Evolutionary conservation across 2,888 invertebrate genomes (phyloP), one percentile per base, ranked within the genome.

Genomic region (Nomada goodeniana): DNA sequence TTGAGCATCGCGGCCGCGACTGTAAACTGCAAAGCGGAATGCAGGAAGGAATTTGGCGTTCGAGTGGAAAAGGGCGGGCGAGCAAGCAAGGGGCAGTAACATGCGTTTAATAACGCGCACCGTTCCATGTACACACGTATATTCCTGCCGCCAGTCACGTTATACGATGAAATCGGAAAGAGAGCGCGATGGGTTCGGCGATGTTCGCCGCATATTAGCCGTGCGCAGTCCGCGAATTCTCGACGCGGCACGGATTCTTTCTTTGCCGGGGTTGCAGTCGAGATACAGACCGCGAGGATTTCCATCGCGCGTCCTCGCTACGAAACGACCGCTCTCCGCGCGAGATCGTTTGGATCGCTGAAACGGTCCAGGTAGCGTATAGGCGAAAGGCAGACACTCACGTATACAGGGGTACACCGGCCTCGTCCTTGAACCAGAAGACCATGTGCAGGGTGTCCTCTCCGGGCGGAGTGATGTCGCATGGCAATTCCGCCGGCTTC

Each of bases 381-480:
- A 47, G 60, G 15, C 13, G 20, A 47, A 20, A 59, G 63, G 18
- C 47, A 29, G 47, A 71, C 63, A 92, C 95, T 94, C 92, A 98
- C 98, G 98, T 98, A 95, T 98, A 98, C 71, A 98, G 95, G 23
- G 98, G 98, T 91, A 97, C 97, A 70, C 97, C 98, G 72, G 97
- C 97, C 90, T 97, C 97, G 91, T 98, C 97, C 90, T 97, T 96
- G 95, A 98, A 98, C 98, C 98, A 98, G 94, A 98, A 96, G 84
- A 98, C 98, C 97, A 98, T 98, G 95, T 97, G 97, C 88, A 98
- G 97, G 94, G 97, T 97, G 94, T 98, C 98, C 94, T 97, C 96
- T 90, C 96, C 96, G 53, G 97, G 96, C 64, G 97, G 97, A 84
- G 96, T 96, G 82, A 98, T 97, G 94, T 98, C 97, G 94, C 98